A percentile compares a stretch with the other conserved stretches of the same genome.
Conservation (phyloP, 1,140 invertebrate species). For the Caerostris darwini region DNA sequence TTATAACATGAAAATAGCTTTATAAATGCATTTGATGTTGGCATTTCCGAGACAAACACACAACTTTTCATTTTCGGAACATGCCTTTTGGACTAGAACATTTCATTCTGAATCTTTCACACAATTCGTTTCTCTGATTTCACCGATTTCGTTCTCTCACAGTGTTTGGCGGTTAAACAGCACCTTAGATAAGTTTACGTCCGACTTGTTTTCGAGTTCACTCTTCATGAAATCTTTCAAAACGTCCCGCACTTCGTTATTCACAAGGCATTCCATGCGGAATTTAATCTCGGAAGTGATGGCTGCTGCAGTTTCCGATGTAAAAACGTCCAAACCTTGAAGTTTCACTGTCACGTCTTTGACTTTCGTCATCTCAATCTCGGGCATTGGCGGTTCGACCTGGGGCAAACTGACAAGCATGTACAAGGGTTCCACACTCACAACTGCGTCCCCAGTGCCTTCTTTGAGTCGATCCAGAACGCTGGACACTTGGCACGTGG, state of each 20-base stretch:
- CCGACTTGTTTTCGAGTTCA: not conserved
- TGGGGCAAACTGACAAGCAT: conserved; percentile 15
- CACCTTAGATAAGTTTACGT: not conserved
- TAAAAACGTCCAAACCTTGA: not conserved
- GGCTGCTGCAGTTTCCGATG: not conserved
- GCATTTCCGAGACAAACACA: no score
- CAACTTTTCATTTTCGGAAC: no score
- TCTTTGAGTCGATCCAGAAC: conserved; percentile 3
- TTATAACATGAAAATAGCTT: no score
- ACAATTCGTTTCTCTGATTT: no score
- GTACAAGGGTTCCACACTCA: not conserved
- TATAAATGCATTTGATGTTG: no score
- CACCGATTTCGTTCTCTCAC: not conserved
- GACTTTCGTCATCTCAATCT: conserved; percentile 40
- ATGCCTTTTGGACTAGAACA: no score
- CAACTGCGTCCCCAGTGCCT: not conserved
- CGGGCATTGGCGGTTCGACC: not conserved
- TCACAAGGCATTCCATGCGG: not conserved
- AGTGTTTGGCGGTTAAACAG: not conserved
- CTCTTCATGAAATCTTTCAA: conserved; percentile 22
- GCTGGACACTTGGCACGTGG: not conserved
- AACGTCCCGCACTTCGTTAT: conserved; percentile 13
- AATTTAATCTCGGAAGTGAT: not conserved
- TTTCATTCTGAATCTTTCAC: no score
- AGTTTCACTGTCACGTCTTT: conserved; percentile 4